phyloP scores from a whole-genome alignment of 1,140 invertebrate species.

The Melanaphis sacchari region DNA sequence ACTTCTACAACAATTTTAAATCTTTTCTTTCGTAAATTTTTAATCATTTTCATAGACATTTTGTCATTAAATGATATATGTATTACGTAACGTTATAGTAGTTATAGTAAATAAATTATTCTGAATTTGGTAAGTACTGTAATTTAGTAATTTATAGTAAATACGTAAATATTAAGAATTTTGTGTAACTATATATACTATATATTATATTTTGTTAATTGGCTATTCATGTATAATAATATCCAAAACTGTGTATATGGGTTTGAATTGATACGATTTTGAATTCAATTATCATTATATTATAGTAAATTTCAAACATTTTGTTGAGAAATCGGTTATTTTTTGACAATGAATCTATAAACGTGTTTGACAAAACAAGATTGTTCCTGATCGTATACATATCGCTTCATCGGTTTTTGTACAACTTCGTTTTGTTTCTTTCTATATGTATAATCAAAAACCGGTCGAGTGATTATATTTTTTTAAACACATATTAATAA shows the following conservation, averaged over 20 bases:
- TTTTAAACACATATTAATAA: not conserved
- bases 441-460: not conserved
- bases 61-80: not conserved
- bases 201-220: too few species aligned
- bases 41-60: not conserved
- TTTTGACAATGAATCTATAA: not conserved
- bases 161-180: not conserved
- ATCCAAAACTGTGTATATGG: not conserved
- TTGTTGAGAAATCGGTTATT: slow-evolving; percentile 16
- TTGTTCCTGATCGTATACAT: not conserved
- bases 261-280: not conserved
- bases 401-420: not conserved
- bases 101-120: not conserved
- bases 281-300: not conserved
- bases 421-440: not conserved
- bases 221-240: not conserved
- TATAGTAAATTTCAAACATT: not conserved
- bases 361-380: slow-evolving; percentile 23
- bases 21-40: not conserved
- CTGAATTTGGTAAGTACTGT: not conserved
- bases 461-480: slow-evolving; percentile 1
- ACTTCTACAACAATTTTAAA: not conserved
- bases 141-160: not conserved
- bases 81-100: too few species aligned
- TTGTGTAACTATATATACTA: not conserved